Evolutionary conservation across 2,888 invertebrate species (phyloP).

Genomic region (Pterobdella sp.): DNA sequence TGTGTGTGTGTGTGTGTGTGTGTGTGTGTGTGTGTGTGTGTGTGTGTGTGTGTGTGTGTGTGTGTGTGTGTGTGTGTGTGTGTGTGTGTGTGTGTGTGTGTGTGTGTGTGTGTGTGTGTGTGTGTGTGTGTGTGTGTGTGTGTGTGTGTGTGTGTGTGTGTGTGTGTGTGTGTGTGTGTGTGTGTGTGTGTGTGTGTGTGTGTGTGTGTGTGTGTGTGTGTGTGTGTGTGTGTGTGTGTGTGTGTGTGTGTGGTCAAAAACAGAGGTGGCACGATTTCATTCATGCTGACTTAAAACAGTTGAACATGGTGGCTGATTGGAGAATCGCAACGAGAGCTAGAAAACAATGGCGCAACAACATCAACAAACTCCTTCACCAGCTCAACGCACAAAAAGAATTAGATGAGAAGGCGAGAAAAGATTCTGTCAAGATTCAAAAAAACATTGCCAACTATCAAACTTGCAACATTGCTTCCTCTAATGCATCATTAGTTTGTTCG

Average conservation of each 20-base stretch:
- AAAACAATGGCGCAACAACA: too few species aligned
- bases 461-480: too few species aligned
- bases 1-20: conserved; percentile 16
- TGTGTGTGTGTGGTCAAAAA: not conserved
- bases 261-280: too few species aligned
- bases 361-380: too few species aligned
- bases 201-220: conserved; percentile 14
- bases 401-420: too few species aligned
- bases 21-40: conserved; percentile 16
- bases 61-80: conserved; percentile 16
- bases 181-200: conserved; percentile 16
- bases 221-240: conserved; percentile 12
- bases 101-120: conserved; percentile 16
- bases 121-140: conserved; percentile 16
- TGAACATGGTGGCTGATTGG: too few species aligned
- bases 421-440: too few species aligned
- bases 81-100: conserved; percentile 16
- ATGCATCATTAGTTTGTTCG: too few species aligned
- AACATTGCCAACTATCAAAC: too few species aligned
- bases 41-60: conserved; percentile 16
- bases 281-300: too few species aligned
- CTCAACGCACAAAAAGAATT: too few species aligned
- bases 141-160: conserved; percentile 16
- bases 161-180: conserved; percentile 12
- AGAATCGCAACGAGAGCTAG: too few species aligned